Percentiles rank a stretch among this genome's conserved stretches.
These are phyloP conservation scores for Sebastiscus albofasciatus DNA, from an alignment of 2,797 vertebrate species.

Conservation along the genomic window DNA sequence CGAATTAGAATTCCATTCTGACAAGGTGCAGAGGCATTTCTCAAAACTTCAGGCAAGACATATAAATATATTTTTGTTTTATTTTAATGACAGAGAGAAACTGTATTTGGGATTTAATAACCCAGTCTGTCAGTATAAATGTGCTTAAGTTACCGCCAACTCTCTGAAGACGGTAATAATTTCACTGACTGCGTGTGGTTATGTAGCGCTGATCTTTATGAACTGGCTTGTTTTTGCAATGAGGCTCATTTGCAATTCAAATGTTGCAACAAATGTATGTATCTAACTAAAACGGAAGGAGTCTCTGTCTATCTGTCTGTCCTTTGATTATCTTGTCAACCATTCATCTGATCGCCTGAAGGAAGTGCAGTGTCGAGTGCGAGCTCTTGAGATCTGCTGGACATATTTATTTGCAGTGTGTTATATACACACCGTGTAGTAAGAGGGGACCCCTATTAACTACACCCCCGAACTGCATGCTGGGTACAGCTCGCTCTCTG, in stretches of 20 bases:
- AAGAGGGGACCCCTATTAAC: not conserved
- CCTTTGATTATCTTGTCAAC: not conserved
- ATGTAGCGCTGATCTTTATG: not conserved
- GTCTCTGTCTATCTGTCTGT: not conserved
- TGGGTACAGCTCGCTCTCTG: not conserved
- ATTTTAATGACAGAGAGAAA: not conserved
- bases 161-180: not conserved
- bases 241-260: too few relatives aligned
- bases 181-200: not conserved
- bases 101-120: not conserved
- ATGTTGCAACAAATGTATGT: too few relatives aligned
- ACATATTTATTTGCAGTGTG: too few relatives aligned
- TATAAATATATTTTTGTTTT: too few relatives aligned
- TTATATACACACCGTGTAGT: too few relatives aligned
- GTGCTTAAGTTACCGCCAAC: not conserved
- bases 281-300: too few relatives aligned
- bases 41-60: not conserved
- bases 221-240: not conserved
- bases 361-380: too few relatives aligned
- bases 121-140: not conserved
- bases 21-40: not conserved
- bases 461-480: not conserved
- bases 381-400: too few relatives aligned
- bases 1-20: not conserved
- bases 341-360: not conserved